phyloP scores from a whole-genome alignment of 2,797 vertebrate genomes.

The Gobio occitaniae region DNA sequence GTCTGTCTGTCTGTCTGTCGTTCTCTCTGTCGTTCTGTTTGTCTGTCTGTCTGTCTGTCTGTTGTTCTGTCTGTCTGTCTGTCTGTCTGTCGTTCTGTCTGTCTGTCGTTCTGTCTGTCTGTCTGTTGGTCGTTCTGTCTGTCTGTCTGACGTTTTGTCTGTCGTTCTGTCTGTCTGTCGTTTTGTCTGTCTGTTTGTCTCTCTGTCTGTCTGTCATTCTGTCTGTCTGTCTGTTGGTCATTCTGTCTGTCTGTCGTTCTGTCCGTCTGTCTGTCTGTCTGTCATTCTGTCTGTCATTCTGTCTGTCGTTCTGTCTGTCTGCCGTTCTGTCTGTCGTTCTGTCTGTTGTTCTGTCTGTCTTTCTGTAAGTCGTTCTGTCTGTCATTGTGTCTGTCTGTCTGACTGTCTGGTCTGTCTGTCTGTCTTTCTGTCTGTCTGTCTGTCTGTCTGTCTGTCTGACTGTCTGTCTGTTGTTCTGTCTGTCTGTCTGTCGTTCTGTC shows the following conservation, averaged over 20 bases:
- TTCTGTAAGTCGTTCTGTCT: too few relatives aligned
- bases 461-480: too few relatives aligned
- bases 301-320: too few relatives aligned
- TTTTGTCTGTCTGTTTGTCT: neutral
- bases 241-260: accelerated
- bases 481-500: accelerated
- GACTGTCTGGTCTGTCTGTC: too few relatives aligned
- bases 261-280: neutral
- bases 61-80: neutral
- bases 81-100: neutral
- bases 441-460: too few relatives aligned
- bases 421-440: too few relatives aligned
- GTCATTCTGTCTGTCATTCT: accelerated
- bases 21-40: neutral
- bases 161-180: accelerated
- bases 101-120: neutral
- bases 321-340: too few relatives aligned
- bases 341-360: too few relatives aligned
- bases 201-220: accelerated
- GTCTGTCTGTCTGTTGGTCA: accelerated
- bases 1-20: accelerated
- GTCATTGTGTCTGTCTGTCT: too few relatives aligned
- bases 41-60: accelerated
- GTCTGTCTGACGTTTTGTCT: accelerated
- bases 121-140: accelerated